These are phyloP conservation scores for Clarias gariepinus DNA, from an alignment of 2,113 vertebrate genomes.

Conservation along the genomic window DNA sequence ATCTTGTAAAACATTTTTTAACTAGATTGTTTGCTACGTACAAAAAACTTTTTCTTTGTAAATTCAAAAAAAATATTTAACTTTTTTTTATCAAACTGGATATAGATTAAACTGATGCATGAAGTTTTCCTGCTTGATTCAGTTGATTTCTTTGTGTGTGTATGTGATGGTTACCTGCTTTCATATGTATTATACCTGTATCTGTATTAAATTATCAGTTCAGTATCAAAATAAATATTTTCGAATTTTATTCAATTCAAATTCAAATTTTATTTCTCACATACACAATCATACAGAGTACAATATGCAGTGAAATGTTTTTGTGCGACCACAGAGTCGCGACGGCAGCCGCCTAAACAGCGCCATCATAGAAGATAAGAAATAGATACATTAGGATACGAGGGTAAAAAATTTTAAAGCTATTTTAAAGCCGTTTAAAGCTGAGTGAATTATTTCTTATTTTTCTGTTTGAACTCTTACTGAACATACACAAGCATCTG, in stretches of 20 bases:
- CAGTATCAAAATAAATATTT: slow-evolving; percentile 17
- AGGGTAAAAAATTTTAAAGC: too few relatives aligned
- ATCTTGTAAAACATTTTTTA: not conserved
- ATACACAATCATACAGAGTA: too few relatives aligned
- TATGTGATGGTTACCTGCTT: not conserved
- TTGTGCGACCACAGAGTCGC: too few relatives aligned
- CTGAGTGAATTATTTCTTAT: not conserved
- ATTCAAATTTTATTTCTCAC: too few relatives aligned
- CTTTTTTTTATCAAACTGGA: not conserved
- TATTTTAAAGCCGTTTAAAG: too few relatives aligned
- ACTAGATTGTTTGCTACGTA: not conserved
- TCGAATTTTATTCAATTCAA: too few relatives aligned
- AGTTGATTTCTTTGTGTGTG: not conserved
- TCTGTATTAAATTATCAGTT: not conserved
- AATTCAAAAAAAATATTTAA: too few relatives aligned
- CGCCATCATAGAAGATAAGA: too few relatives aligned
- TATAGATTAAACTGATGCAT: not conserved
- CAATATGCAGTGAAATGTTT: too few relatives aligned
- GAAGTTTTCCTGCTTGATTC: not conserved
- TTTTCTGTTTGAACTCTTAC: not conserved
- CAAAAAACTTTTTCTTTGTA: not conserved
- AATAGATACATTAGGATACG: too few relatives aligned
- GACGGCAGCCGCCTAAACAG: too few relatives aligned
- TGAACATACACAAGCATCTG: not conserved
- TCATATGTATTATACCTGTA: not conserved